Evolutionary conservation across 2,888 invertebrate genomes (phyloP), one percentile per base, ranked within the genome.

Genomic region (Sialis fuliginosa): DNA sequence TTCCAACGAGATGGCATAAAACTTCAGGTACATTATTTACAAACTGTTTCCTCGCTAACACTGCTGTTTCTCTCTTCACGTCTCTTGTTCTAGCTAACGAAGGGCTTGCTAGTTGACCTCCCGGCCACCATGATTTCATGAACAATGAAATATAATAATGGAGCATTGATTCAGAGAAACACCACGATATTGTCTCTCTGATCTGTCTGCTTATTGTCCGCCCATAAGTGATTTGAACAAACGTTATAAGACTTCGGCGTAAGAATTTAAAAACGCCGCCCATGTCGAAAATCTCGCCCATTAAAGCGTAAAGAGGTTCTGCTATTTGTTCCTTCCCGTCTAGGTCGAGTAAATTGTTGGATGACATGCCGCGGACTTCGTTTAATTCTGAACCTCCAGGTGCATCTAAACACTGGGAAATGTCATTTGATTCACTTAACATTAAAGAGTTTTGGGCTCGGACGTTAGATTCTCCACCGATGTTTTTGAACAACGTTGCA

Each of bases 161-260:
- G 49, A 92, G 63, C 89, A 91, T 91, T 51, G 86, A 81, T 62
- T 92, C 92, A 8, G 88, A 89, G 59, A 88, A 85, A 54, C 88
- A 66, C 81, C 88, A 90, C 32, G 81, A 75, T 45, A 91, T 81
- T 0, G 85, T 87, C 57, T 90, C 90, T 53, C 87, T 75, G 46
- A 91, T 81, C 74, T 91, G 90, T 53, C 89, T 81, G 61, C 90
- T 92, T 42, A 92, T 92, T 48, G 89, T 91, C 51, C 89, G 72
- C n/a, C 90, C 90, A 60, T 89, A 91, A 0, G 88, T 86, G 49
- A 89, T 81, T 66, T 91, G 91, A 30, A 92, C 90, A 65, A 92
- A 91, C 2, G 84, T 83, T 54, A 92, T 90, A 13, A 92, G 72
- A 22, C 88, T 89, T 60, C 84, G 82, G 52, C 92, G 67, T 32